A percentile compares a stretch with the other conserved stretches of the same genome.
phyloP scores from a whole-genome alignment of 2,113 vertebrate species.

The Zeus faber region DNA sequence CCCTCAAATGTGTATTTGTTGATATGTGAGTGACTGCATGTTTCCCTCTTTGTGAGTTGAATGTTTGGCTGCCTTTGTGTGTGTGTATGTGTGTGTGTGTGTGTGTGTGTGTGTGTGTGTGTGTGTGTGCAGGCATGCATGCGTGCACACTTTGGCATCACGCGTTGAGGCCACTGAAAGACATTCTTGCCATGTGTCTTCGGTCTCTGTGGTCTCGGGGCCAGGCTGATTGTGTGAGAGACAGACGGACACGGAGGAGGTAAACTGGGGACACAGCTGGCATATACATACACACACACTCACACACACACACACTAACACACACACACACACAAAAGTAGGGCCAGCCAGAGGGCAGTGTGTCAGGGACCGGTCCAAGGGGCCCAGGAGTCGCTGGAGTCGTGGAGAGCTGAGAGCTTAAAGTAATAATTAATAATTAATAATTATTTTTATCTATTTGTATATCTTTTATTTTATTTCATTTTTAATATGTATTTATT shows the following conservation, averaged over 20 bases:
- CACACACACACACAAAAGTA: constrained; percentile 7
- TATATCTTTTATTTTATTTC: too few relatives aligned
- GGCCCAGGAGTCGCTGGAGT: too few relatives aligned
- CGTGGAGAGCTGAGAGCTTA: too few relatives aligned
- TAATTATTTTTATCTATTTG: too few relatives aligned
- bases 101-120: too few relatives aligned
- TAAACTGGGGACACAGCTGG: constrained; percentile 57
- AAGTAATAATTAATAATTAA: too few relatives aligned
- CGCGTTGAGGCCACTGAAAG: constrained; percentile 49
- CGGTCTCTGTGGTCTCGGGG: constrained; percentile 67
- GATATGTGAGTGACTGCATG: background rate
- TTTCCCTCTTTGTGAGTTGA: background rate
- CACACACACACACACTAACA: constrained; percentile 6
- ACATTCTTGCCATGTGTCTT: constrained; percentile 65
- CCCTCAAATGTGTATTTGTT: too few relatives aligned
- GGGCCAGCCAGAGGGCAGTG: too few relatives aligned
- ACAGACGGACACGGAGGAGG: constrained; percentile 35
- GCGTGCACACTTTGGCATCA: constrained; percentile 50
- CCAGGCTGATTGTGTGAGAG: constrained; percentile 51
- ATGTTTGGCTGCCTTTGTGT: background rate
- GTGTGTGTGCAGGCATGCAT: too few relatives aligned
- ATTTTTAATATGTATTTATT: too few relatives aligned
- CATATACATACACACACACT: constrained; percentile 34
- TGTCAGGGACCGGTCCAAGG: too few relatives aligned
- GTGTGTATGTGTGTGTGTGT: background rate